These are phyloP conservation scores for Sinohyriopsis cumingii DNA, from an alignment of 2,888 invertebrate species.

Conservation along the genomic window DNA sequence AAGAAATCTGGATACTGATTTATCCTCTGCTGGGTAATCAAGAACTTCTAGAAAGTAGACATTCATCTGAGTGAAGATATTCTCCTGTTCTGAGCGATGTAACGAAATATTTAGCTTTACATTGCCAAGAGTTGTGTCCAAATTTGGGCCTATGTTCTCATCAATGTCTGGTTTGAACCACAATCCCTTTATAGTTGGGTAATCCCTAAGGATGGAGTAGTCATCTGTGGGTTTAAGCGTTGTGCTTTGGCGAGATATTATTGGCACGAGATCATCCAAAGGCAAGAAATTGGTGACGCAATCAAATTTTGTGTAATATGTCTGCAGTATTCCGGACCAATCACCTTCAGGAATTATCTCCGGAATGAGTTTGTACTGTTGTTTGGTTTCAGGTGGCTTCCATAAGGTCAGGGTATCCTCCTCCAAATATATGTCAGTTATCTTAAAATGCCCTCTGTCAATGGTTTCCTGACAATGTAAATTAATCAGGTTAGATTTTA, in stretches of 20 bases:
- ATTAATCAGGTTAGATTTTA: neutral
- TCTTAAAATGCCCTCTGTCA: slow-evolving; percentile 19
- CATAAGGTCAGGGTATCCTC: slow-evolving; percentile 49
- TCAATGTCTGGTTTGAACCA: slow-evolving; percentile 50
- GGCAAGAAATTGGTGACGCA: slow-evolving; percentile 47
- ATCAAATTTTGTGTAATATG: slow-evolving; percentile 51
- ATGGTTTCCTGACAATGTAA: slow-evolving; percentile 5
- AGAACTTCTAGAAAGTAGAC: slow-evolving; percentile 48
- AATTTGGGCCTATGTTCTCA: slow-evolving; percentile 37
- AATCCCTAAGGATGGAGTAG: slow-evolving; percentile 43
- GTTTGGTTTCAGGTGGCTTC: slow-evolving; percentile 34
- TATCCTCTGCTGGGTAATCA: slow-evolving; percentile 47
- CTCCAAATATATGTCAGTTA: slow-evolving; percentile 36
- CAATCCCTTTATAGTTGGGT: slow-evolving; percentile 46
- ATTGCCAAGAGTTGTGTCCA: slow-evolving; percentile 41
- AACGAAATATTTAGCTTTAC: slow-evolving; percentile 43
- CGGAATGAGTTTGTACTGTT: slow-evolving; percentile 44
- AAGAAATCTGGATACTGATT: slow-evolving; percentile 48
- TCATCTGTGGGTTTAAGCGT: slow-evolving; percentile 47
- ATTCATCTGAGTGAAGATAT: slow-evolving; percentile 42
- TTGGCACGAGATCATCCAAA: slow-evolving; percentile 49
- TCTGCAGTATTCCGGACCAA: slow-evolving; percentile 34
- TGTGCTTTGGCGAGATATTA: slow-evolving; percentile 44
- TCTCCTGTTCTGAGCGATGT: slow-evolving; percentile 33
- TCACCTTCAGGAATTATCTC: slow-evolving; percentile 29